Evolutionary conservation across 2,113 vertebrate genomes (phyloP).

Genomic region (Tapirus terrestris): DNA sequence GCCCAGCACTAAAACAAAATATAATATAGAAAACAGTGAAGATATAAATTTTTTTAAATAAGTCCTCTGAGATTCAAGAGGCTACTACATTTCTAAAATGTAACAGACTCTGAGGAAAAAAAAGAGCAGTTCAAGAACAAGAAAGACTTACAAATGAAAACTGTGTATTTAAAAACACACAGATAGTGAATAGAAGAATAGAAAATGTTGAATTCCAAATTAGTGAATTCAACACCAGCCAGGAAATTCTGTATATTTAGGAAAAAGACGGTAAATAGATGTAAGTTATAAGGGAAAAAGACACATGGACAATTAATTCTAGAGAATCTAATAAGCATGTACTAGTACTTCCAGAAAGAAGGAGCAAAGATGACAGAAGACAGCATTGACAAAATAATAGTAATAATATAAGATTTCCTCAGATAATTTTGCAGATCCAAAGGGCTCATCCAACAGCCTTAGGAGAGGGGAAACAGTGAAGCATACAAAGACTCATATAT

Average conservation of each 20-base stretch:
- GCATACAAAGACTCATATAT: not conserved
- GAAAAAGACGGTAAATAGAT: not conserved
- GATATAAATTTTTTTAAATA: not conserved
- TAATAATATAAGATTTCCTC: not conserved
- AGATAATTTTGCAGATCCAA: not conserved
- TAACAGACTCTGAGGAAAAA: not conserved
- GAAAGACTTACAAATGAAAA: not conserved
- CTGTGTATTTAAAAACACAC: not conserved
- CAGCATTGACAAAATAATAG: not conserved
- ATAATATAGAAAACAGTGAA: not conserved
- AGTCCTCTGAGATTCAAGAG: not conserved
- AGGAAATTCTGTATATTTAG: not conserved
- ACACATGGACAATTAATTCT: not conserved
- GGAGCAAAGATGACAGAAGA: not conserved
- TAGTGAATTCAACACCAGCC: not conserved
- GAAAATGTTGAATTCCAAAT: not conserved
- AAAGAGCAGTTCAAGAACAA: not conserved
- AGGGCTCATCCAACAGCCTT: not conserved
- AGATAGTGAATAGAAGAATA: not conserved
- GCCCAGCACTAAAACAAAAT: not conserved
- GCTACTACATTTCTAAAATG: constrained; percentile 13
- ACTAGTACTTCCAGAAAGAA: not conserved
- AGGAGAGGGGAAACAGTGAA: not conserved
- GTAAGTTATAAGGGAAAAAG: not conserved
- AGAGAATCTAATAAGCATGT: not conserved